Evolutionary conservation across 2,113 vertebrate species (phyloP), one percentile per base, ranked within the genome.

Genomic region (Callorhinus ursinus): DNA sequence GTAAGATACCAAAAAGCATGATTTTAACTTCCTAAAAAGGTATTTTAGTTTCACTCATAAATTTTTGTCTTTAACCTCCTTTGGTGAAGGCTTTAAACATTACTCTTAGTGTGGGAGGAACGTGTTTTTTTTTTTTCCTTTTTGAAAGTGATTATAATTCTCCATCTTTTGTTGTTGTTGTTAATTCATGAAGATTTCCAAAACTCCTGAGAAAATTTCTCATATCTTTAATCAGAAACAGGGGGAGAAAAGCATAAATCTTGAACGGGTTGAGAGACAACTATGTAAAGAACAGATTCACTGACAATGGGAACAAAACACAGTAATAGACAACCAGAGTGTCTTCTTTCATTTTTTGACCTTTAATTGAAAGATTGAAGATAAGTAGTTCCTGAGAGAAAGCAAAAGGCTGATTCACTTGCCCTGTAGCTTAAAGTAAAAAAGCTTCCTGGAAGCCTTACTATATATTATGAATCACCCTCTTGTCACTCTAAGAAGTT

Each of bases 361-460:
- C 99, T 99, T 99, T 99, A 99, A 99, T 99, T 99, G 98, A 99
- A 99, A 99, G 98, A 99, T 98, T 98, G 98, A 98, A 98, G 98
- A 98, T 99, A 99, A 98, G 98, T 98, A 98, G 97, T 98, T 98
- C 98, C 98, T 98, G 87, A 24, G 91, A 98, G 97, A 98, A 99
- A 98, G 98, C 97, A 98, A 98, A 98, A 98, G 98, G 97, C 98
- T 98, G 98, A 98, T 98, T 98, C 98, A 98, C 98, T 99, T 98
- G 98, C 98, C 98, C 98, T 96, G 97, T 84, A 98, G 98, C 97
- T 98, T 98, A 98, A 97, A 98, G 98, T 96, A 95, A 97, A 98
- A 98, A 98, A 97, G 98, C 97, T 98, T 99, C 98, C 98, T 97
- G 95, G 98, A 98, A 98, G 97, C 96, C 88, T 97, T 98, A 95